Evolutionary conservation across 2,888 invertebrate species (phyloP), one percentile per base, ranked within the genome.

Genomic region (Scaptomyza tumidula): DNA sequence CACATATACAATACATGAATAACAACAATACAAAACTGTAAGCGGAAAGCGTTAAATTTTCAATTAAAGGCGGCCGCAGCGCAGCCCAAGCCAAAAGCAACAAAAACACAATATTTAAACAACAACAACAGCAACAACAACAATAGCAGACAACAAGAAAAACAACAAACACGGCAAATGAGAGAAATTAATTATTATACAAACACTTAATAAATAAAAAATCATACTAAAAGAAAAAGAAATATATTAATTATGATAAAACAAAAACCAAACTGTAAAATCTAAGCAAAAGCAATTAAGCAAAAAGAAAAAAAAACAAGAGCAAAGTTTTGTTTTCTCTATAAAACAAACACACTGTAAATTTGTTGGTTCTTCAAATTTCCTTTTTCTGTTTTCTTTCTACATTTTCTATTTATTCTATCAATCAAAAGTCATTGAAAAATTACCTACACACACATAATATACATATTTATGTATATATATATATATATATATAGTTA

Each of bases 31-130:
- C 39, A 31, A 31, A 67, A 65, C 46, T 67, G 55, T 71, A 71
- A 65, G 62, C 71, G 73, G 73, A 53, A 73, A 41, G 16, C 41
- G 49, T 46, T 31, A 55, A 52, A 55, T 39, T 57, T 67, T 64
- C 64, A 70, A 73, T 52, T 49, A 33, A 24, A 27, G 70, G 65
- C 60, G 63, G 75, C 78, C 63, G 75, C 78, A 75, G 78, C 49
- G 75, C 78, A 75, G 78, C 55, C 75, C 68, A 66, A 88, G 82
- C 82, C 82, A 82, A 82, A 88, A 82, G 86, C 84, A 88, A 88
- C 88, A 88, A 85, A 71, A 71, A 75, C 57, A 65, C 53, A 62
- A 68, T 49, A 71, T 73, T 73, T 53, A 39, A 39, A 1, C n/a
- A n/a, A n/a, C n/a, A n/a, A n/a, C n/a, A 14, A 41, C 9, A 16